phyloP scores from a whole-genome alignment of 2,888 invertebrate species.

The Zelleria hepariella region DNA sequence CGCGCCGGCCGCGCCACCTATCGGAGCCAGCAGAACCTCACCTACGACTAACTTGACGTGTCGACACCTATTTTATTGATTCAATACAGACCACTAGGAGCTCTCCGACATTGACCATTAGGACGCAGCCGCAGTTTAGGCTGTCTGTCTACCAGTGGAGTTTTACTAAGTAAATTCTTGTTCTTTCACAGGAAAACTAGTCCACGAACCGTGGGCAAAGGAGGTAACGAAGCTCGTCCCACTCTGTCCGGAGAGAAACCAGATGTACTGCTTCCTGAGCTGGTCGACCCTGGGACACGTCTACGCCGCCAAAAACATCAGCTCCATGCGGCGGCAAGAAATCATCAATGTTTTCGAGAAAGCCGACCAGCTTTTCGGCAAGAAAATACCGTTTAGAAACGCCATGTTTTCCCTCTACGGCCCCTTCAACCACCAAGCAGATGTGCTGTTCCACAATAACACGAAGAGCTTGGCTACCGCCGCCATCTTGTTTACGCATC shows the following conservation, averaged over 20 bases:
- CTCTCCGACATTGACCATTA: background rate
- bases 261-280: slow-evolving; percentile 72
- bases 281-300: slow-evolving; percentile 80
- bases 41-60: no score
- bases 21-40: no score
- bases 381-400: slow-evolving; percentile 63
- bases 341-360: slow-evolving; percentile 78
- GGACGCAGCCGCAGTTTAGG: background rate
- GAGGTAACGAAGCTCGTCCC: slow-evolving; percentile 55
- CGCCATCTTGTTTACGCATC: slow-evolving; percentile 36
- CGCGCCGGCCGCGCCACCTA: no score
- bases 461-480: slow-evolving; percentile 48
- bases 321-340: slow-evolving; percentile 74
- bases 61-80: no score
- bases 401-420: slow-evolving; percentile 80
- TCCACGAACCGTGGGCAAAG: slow-evolving; percentile 52
- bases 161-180: background rate
- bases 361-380: slow-evolving; percentile 80
- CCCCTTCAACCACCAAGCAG: slow-evolving; percentile 72
- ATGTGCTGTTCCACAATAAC: slow-evolving; percentile 77
- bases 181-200: slow-evolving; percentile 33
- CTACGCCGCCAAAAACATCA: slow-evolving; percentile 72
- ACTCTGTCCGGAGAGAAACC: slow-evolving; percentile 71
- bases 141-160: background rate
- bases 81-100: no score